Evolutionary conservation across 2,113 vertebrate species (phyloP), one percentile per base, ranked within the genome.

Genomic region (Mohoua ochrocephala): DNA sequence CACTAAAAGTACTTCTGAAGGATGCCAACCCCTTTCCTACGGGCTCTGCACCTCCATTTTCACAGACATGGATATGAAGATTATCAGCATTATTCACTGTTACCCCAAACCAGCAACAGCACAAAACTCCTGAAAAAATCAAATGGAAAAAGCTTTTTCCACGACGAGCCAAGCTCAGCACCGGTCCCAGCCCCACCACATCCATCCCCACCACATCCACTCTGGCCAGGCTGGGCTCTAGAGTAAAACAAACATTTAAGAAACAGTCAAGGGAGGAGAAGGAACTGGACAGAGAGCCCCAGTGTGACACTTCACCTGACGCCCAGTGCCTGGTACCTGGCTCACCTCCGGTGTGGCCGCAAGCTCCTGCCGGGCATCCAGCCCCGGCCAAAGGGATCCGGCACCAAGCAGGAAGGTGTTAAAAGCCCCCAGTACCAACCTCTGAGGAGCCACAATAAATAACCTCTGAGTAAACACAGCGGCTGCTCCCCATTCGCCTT

Each of bases 401-500:
- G 74, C 74, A 24, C 3, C 3, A 8, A 81, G 68, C 77, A 84
- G 64, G 91, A 89, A 45, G 76, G 76, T 24, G 63, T 84, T 73
- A 64, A 82, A 78, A 70, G 47, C 18, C 42, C 37, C 84, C 49
- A 15, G 26, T 2, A 30, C 61, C 79, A 45, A 56, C 33, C 93
- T 64, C 61, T 5, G 79, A 64, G 63, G 83, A 88, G 47, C 57
- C 79, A 79, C 75, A 50, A 84, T 41, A 90, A 93, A 85, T 54
- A 92, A 83, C 47, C 31, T 53, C 64, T 60, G 5, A 52, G 76
- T 56, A 49, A 85, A 75, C 39, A 59, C 13, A 4, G 84, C 2
- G 73, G 88, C 88, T 93, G 96, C 91, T 92, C 96, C 82, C 85
- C 37, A 20, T 81, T 75, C 26, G 13, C 84, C 60, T 92, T 95